A percentile compares a stretch with the other conserved stretches of the same genome.
phyloP scores from a whole-genome alignment of 2,888 invertebrate genomes.

The Lasioglossum calceatum region DNA sequence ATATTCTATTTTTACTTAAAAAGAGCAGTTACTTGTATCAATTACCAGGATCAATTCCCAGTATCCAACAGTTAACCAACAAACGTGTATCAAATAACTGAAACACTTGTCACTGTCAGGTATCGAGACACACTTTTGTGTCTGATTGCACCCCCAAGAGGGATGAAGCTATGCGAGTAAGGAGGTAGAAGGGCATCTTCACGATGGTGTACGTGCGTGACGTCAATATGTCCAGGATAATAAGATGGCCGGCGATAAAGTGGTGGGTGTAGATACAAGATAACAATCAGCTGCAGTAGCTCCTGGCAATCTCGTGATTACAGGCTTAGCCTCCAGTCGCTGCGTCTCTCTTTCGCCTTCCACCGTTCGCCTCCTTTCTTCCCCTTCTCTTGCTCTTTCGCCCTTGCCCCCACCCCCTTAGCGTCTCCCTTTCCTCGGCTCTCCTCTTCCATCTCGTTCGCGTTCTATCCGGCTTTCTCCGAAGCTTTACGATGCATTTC shows the following conservation, averaged over 20 bases:
- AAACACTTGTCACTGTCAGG: neutral
- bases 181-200: constrained; percentile 52
- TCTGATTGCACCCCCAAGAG: constrained; percentile 44
- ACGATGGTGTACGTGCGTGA: constrained; percentile 80
- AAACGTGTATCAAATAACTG: neutral
- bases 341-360: constrained; percentile 58
- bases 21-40: too few relatives aligned
- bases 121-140: neutral
- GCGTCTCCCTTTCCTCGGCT: constrained; percentile 49
- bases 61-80: neutral
- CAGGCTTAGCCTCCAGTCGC: constrained; percentile 80
- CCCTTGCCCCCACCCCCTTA: constrained; percentile 10
- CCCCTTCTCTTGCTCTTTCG: constrained; percentile 50
- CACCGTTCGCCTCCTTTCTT: constrained; percentile 53
- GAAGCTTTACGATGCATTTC: constrained; percentile 77
- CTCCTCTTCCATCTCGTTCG: constrained; percentile 40
- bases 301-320: constrained; percentile 84
- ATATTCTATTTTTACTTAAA: too few relatives aligned
- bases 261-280: constrained; percentile 84
- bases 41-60: too few relatives aligned
- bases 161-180: constrained; percentile 46
- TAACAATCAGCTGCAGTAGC: constrained; percentile 84
- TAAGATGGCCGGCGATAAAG: constrained; percentile 84
- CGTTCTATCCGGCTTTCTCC: constrained; percentile 43
- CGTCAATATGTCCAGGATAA: constrained; percentile 83